Base-by-base conservation (phyloP, 2,888 invertebrate species). In the Sclerodermus sp. region DNA sequence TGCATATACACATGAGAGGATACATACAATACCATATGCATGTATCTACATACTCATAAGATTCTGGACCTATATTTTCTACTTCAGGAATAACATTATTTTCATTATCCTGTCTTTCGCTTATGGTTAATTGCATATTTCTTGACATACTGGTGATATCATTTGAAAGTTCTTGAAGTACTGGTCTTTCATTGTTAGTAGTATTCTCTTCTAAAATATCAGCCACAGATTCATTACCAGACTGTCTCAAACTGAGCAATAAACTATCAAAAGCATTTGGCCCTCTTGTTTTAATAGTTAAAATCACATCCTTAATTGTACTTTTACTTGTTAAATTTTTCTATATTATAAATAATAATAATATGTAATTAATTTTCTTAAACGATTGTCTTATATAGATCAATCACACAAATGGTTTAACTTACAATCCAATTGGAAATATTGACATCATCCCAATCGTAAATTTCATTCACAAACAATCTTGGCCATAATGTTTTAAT, bases 201-300 rank as follows among this genome's bases (percentile, higher is more conserved):
- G n/a, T 3, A 10, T 14, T 15, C 9, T 44, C 57, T 44, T 60
- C 57, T 1, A 75, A 56, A n/a, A 64, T 50, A 34, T 64, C 54
- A 1, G 67, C 71, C 29, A 73, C 30, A 36, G 55, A 34, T 2
- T 58, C 55, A 15, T 77, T 72, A 23, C 54, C 57, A 1, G 68
- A 68, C 47, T 72, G 56, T 13, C 49, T 61, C 40, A 77, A 52
- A 45, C 74, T 70, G 12, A 36, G 1, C 8, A 71, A 29, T 8
- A 77, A 59, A 51, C 66, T 70, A n/a, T 54, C 15, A 47, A 69
- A 77, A 2, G 77, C 77, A 13, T 56, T 14, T 1, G 77, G 77
- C 3, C 77, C 77, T 48, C 77, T 62, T 1, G 71, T 76, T 53
- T 68, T 74, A 14, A 74, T 64, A 0, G 66, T 73, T 8, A 58